These are phyloP conservation scores for Cephus nigrinus DNA, from an alignment of 2,888 invertebrate species.

Conservation along the genomic window DNA sequence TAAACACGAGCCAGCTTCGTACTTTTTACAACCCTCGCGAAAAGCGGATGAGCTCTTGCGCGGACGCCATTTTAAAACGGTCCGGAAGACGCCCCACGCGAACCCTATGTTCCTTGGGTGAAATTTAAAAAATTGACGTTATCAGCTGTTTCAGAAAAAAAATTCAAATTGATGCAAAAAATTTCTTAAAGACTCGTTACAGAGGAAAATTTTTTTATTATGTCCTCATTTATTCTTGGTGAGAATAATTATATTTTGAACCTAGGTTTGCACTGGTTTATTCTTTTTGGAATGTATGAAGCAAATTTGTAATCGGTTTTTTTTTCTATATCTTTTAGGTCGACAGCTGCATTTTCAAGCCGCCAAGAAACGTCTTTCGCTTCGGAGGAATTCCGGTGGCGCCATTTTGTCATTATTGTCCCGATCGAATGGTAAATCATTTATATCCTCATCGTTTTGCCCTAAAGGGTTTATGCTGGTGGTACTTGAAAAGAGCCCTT, in stretches of 20 bases:
- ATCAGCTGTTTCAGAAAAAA: not conserved
- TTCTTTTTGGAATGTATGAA: not conserved
- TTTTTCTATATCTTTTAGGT: not conserved
- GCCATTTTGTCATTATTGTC: constrained; percentile 61
- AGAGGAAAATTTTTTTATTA: not conserved
- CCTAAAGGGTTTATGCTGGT: constrained; percentile 52
- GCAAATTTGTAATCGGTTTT: not conserved
- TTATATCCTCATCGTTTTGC: constrained; percentile 41
- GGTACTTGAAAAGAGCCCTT: constrained; percentile 56
- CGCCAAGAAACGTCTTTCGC: not conserved
- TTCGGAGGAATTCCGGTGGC: constrained; percentile 23
- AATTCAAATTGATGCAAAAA: not conserved
- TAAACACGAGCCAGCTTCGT: not conserved
- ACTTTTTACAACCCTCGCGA: not conserved
- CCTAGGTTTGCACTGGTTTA: not conserved
- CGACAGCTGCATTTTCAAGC: not conserved
- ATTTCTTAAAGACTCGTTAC: not conserved
- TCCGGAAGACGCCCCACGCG: not conserved
- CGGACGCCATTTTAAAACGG: not conserved
- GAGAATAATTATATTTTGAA: not conserved
- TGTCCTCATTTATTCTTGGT: no score
- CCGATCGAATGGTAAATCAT: constrained; percentile 55
- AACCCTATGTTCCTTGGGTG: not conserved
- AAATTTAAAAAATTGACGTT: not conserved
- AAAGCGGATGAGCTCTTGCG: not conserved